Conservation (phyloP, 2,888 invertebrate species). For the Norana najaformis region DNA sequence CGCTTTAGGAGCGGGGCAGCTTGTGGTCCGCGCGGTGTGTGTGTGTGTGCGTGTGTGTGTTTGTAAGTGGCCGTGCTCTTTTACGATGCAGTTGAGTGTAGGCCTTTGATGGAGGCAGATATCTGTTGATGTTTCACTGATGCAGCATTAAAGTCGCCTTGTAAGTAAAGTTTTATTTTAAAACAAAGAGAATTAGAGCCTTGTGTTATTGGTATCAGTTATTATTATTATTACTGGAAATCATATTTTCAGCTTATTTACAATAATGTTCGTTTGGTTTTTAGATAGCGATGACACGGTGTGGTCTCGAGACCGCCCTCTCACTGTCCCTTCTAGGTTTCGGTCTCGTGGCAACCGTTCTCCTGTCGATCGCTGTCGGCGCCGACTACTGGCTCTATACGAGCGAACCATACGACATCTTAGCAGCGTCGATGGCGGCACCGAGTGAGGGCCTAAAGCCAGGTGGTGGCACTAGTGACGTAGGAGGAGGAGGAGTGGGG, state of each 20-base stretch:
- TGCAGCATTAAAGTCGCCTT: too few relatives aligned
- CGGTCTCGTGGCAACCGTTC: slow-evolving; percentile 50
- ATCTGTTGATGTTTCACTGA: too few relatives aligned
- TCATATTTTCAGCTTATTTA: background rate
- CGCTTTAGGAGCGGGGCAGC: too few relatives aligned
- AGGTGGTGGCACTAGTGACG: background rate
- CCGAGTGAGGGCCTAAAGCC: background rate
- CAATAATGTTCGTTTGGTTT: background rate
- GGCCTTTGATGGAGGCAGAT: too few relatives aligned
- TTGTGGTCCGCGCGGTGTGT: too few relatives aligned
- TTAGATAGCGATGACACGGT: background rate
- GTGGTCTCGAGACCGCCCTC: background rate
- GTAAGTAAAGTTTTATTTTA: too few relatives aligned
- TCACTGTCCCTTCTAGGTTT: slow-evolving; percentile 29
- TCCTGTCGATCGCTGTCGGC: slow-evolving; percentile 50
- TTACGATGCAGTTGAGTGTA: too few relatives aligned
- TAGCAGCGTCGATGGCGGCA: background rate
- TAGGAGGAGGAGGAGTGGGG: background rate
- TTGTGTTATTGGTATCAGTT: background rate
- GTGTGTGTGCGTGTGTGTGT: too few relatives aligned
- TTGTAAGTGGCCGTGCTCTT: too few relatives aligned
- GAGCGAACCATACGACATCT: slow-evolving; percentile 41
- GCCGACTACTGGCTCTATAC: slow-evolving; percentile 54
- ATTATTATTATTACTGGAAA: background rate
- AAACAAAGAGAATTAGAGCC: too few relatives aligned